A percentile compares a stretch with the other conserved stretches of the same genome.
phyloP scores from a whole-genome alignment of 92 coral and sea anemone species.

The Phenganax stokvisi region DNA sequence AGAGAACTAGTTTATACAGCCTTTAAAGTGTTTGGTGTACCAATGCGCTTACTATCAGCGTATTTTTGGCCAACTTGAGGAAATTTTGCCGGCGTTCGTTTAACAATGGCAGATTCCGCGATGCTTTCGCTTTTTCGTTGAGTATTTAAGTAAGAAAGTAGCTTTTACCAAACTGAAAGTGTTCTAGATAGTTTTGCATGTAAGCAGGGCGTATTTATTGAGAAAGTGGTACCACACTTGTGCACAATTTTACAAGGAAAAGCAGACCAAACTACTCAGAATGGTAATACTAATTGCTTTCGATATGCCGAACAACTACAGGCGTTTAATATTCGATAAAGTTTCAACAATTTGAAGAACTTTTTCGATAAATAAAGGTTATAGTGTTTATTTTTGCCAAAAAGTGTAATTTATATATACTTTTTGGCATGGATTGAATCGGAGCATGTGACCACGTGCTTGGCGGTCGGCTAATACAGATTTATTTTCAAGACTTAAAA shows the following conservation, averaged over 20 bases:
- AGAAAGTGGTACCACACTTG: slow-evolving; percentile 2
- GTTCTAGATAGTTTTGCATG: neutral
- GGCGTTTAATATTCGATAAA: too few species aligned
- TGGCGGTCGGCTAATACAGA: neutral
- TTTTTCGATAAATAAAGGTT: neutral
- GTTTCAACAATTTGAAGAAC: too few species aligned
- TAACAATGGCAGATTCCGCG: neutral
- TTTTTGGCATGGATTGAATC: neutral
- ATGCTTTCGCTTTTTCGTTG: neutral
- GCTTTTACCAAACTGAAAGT: neutral
- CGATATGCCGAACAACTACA: neutral
- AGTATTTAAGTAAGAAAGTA: neutral
- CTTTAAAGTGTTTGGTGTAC: neutral
- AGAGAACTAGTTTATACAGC: neutral
- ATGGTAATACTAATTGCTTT: neutral
- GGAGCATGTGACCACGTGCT: slow-evolving; percentile 3
- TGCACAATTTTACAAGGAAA: neutral
- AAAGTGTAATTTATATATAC: neutral
- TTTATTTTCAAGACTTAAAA: neutral
- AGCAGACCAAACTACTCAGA: neutral
- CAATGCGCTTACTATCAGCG: neutral
- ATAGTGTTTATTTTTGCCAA: neutral
- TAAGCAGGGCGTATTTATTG: slow-evolving; percentile 3
- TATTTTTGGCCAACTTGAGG: neutral
- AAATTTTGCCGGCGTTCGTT: neutral